Evolutionary conservation across 2,113 vertebrate species (phyloP).

Genomic region (human): DNA sequence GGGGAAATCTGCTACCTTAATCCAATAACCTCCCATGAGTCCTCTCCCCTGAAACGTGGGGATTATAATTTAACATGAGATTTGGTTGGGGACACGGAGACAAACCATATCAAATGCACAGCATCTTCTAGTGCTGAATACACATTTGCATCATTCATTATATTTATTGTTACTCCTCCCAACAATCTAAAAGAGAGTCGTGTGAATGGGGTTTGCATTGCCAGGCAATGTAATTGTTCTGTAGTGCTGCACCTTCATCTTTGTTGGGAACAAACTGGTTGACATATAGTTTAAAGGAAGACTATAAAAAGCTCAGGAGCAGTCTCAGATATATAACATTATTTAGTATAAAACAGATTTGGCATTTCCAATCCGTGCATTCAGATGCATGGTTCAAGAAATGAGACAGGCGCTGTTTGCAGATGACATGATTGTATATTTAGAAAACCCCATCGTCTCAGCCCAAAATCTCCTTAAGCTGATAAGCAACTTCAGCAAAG

Average conservation of each 20-base stretch:
- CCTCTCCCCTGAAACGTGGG: accelerated
- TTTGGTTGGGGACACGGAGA: too few species aligned
- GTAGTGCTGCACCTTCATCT: background rate
- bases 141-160: background rate
- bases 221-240: background rate
- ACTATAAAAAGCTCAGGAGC: background rate
- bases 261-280: background rate
- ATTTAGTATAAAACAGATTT: background rate
- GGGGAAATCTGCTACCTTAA: too few species aligned
- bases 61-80: too few species aligned
- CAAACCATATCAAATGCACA: background rate
- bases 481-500: too few species aligned
- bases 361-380: background rate
- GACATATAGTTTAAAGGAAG: background rate
- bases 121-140: background rate
- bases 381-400: background rate
- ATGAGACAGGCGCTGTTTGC: background rate
- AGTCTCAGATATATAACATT: background rate
- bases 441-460: too few species aligned
- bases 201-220: background rate
- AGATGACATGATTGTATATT: too few species aligned
- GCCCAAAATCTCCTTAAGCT: too few species aligned
- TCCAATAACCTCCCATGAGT: too few species aligned
- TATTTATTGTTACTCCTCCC: background rate
- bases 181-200: background rate